A percentile compares a stretch with the other conserved stretches of the same genome.
Evolutionary conservation across 2,797 vertebrate genomes (phyloP).

Genomic region (Chloroceryle inda): DNA sequence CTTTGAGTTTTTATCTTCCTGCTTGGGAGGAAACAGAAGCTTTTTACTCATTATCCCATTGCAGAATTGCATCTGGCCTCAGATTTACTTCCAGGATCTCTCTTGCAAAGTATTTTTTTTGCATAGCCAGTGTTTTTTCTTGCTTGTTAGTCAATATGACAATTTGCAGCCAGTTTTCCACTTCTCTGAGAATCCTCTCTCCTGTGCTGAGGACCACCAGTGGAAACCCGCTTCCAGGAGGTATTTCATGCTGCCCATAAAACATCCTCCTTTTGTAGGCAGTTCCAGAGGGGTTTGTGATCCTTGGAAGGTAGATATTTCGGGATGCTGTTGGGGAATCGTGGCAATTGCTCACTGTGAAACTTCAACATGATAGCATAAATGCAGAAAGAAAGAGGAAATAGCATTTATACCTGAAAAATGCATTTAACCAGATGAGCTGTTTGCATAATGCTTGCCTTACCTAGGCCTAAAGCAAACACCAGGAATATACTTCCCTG

Average conservation of each 20-base stretch:
- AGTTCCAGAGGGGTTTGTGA: fast-evolving
- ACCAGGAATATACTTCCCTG: neutral
- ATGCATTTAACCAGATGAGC: neutral
- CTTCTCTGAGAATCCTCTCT: neutral
- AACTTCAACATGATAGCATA: neutral
- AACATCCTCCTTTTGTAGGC: neutral
- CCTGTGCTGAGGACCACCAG: neutral
- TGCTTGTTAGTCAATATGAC: neutral
- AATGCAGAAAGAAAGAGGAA: neutral
- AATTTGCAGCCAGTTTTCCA: neutral
- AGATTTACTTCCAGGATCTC: neutral
- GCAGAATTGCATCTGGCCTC: neutral
- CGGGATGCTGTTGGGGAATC: neutral
- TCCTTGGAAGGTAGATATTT: neutral
- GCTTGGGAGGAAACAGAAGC: neutral
- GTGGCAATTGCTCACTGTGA: neutral
- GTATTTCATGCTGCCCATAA: neutral
- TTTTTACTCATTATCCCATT: neutral
- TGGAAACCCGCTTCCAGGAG: neutral
- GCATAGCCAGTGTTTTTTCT: neutral
- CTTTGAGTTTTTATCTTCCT: neutral
- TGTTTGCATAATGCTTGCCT: neutral
- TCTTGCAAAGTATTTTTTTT: neutral
- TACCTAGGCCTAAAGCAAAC: neutral
- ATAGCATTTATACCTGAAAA: neutral